Evolutionary conservation across 2,888 invertebrate species (phyloP).

Genomic region (Capitulum mitella): DNA sequence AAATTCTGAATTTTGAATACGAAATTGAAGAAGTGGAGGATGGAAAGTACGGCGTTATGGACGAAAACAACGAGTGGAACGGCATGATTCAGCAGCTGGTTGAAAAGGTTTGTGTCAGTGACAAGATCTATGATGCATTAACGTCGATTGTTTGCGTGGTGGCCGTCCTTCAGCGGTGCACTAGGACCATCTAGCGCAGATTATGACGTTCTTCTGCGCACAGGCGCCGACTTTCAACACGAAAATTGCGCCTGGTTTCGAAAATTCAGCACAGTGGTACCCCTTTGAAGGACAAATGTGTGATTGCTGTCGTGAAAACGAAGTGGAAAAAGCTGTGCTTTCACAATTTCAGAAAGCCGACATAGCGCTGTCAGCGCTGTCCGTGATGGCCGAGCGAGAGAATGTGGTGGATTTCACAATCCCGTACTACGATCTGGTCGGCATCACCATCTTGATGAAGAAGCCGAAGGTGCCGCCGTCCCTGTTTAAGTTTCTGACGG

Average conservation of each 20-base stretch:
- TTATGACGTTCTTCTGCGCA: too few relatives aligned
- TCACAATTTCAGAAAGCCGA: constrained; percentile 73
- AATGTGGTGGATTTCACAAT: constrained; percentile 93
- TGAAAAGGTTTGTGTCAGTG: constrained; percentile 56
- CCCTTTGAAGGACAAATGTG: not conserved
- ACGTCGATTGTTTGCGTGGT: too few relatives aligned
- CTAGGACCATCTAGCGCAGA: too few relatives aligned
- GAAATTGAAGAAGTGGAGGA: constrained; percentile 74
- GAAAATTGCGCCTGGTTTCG: too few relatives aligned
- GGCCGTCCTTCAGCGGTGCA: too few relatives aligned
- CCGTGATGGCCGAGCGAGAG: constrained; percentile 95
- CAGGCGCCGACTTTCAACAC: too few relatives aligned
- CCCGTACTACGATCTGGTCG: constrained; percentile 95
- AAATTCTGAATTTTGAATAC: constrained; percentile 58
- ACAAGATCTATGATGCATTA: too few relatives aligned
- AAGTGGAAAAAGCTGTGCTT: too few relatives aligned
- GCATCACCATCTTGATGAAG: constrained; percentile 92
- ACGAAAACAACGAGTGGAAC: constrained; percentile 75
- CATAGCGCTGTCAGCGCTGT: constrained; percentile 85
- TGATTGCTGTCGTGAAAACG: too few relatives aligned
- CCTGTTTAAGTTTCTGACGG: constrained; percentile 91
- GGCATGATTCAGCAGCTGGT: constrained; percentile 68
- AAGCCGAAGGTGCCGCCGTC: constrained; percentile 70
- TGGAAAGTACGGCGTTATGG: constrained; percentile 79
- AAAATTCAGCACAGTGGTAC: too few relatives aligned